Conservation (phyloP, 2,113 vertebrate species). For the Lycocorax pyrrhopterus region DNA sequence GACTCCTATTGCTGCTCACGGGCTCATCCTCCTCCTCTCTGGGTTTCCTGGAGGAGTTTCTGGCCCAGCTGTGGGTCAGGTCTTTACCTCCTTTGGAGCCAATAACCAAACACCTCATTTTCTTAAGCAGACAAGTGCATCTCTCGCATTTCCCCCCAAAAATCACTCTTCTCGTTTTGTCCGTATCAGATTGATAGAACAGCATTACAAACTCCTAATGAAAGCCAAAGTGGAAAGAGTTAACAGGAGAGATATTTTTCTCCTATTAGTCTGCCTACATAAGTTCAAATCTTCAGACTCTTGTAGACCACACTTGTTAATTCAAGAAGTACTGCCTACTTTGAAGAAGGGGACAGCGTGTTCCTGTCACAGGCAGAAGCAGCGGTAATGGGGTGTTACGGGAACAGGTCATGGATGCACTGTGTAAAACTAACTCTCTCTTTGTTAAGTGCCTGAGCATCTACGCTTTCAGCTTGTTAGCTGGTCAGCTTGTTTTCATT, state of each 20-base stretch:
- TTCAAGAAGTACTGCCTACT: neutral
- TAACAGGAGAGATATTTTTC: neutral
- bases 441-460: neutral
- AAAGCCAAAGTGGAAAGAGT: neutral
- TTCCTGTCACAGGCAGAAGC: conserved; percentile 21
- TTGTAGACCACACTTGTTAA: neutral
- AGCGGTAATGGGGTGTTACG: neutral
- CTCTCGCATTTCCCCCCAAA: neutral
- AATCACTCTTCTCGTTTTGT: neutral
- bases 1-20: neutral
- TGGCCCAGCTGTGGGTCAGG: neutral
- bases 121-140: neutral
- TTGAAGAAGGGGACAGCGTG: conserved; percentile 34
- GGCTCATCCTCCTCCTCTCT: neutral
- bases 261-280: neutral
- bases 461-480: neutral
- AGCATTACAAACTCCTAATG: neutral
- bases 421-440: neutral
- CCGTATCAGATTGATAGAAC: neutral
- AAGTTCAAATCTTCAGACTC: neutral
- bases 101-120: neutral
- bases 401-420: neutral
- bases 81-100: neutral
- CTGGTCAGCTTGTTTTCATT: neutral
- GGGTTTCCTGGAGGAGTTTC: neutral